phyloP scores from a whole-genome alignment of 2,113 vertebrate species.

The Bufo gargarizans region DNA sequence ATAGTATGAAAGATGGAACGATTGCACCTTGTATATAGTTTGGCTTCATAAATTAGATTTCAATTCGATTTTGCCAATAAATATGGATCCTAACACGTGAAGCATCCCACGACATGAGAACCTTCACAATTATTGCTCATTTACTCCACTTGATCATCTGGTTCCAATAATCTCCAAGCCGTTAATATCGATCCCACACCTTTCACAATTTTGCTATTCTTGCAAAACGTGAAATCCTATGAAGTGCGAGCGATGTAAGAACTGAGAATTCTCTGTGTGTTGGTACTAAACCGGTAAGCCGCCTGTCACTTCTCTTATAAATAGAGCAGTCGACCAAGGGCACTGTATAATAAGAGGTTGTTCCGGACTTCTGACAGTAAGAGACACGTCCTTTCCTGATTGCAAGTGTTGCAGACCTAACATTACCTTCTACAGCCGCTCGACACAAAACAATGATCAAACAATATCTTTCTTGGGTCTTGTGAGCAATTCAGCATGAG shows the following conservation, averaged over 20 bases:
- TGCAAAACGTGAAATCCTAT: background rate
- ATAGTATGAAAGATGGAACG: background rate
- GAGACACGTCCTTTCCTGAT: background rate
- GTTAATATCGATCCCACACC: conserved; percentile 16
- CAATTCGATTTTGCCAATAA: background rate
- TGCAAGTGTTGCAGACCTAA: background rate
- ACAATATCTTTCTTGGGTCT: background rate
- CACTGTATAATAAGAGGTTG: conserved; percentile 38
- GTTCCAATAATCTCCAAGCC: background rate
- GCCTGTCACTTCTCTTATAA: background rate
- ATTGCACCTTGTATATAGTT: background rate
- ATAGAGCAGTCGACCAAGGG: background rate
- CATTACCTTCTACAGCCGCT: background rate
- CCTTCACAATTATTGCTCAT: conserved; percentile 26
- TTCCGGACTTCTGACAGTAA: background rate
- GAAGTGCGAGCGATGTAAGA: conserved; percentile 5
- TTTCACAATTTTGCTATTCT: conserved; percentile 25
- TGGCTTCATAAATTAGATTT: background rate
- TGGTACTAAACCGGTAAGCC: background rate
- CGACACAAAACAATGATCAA: background rate
- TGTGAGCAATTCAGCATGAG: conserved; percentile 19
- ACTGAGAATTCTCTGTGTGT: background rate
- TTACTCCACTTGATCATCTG: conserved; percentile 1
- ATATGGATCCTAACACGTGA: background rate
- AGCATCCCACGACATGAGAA: background rate